Base-by-base conservation (phyloP, 1,140 invertebrate genomes). In the Zaprionus tsacasi region DNA sequence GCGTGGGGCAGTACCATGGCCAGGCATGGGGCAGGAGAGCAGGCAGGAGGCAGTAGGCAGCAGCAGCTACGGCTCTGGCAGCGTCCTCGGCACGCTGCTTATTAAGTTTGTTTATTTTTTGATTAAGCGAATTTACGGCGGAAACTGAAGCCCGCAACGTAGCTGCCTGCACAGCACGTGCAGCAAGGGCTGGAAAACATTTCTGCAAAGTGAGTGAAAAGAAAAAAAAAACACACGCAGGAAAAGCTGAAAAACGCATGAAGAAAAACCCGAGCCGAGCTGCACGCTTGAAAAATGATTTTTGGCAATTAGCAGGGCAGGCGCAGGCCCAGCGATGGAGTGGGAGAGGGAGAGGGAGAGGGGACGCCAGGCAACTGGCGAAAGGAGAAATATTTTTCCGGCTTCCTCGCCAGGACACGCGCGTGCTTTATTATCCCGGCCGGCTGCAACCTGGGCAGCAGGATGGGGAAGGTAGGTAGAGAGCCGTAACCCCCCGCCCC, bases 221-320 rank as follows among this genome's bases (percentile, higher is more conserved):
- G 27, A 3, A 68, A 54, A 65, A 10, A 40, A 33, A 61, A n/a
- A 48, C 45, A 11, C 7, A 61, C n/a, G n/a, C n/a, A n/a, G 33
- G 15, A 61, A 48, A 52, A 52, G 11, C 7, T 17, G 38, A 40
- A 55, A 25, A 25, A 50, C 45, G 40, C 40, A 45, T 64, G 35
- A 40, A 59, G 38, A 45, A 15, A 8, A 58, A 43, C n/a, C 3
- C 45, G 45, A 25, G 65, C 58, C 67, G 59, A 52, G 54, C 60
- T 52, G 58, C 76, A 76, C 76, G 79, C 79, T 88, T 87, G 83
- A 87, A 87, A 87, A 87, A 87, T 87, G 83, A 87, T 87, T 87
- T 87, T 87, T 87, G 82, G 82, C 82, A 87, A 87, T 87, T 87
- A 87, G 82, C 82, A 72, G 56, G 61, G 70, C 77, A 76, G 77